Base-by-base conservation (phyloP, 2,797 vertebrate genomes). In the Neopelma chrysocephalum region DNA sequence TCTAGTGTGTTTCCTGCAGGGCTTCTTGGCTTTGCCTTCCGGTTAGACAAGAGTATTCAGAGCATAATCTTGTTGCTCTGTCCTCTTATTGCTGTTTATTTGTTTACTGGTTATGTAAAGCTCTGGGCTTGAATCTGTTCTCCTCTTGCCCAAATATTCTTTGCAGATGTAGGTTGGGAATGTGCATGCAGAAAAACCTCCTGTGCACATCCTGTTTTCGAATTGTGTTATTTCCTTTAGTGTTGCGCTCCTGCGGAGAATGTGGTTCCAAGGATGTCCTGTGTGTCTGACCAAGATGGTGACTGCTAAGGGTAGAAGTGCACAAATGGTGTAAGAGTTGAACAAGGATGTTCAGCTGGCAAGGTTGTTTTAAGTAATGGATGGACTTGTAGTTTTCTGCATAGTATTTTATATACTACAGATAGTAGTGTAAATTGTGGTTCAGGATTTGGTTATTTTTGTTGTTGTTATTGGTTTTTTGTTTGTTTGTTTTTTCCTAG, bases 1-100 rank as follows among this genome's bases (percentile, higher is more conserved):
- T 89, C 88, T 83, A 82, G 76, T 58, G 36, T 70, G 47, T 90
- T 97, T 96, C 87, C 88, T 92, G 84, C 56, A 79, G 75, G 66
- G 78, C 60, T 95, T 47, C 54, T 89, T 94, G 82, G 82, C 70
- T 96, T 88, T 96, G 68, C 82, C 78, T 93, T 94, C 70, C 1
- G 10, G 62, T 95, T 86, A 90, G 65, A 62, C 68, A 65, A 29
- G 64, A 73, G 58, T 58, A 68, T 87, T 88, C 2, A 1, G 65
- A 85, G 64, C 68, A 26, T 51, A 50, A 58, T 84, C 89, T 71
- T 61, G 6, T 65, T 77, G 60, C 76, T 79, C 57, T 6, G 16
- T 77, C 60, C 57, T 70, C 34, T 78, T 64, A 6, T 17, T 86
- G 75, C 72, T 69, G 42, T 71, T 87, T 83, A 9, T 84, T 93